Base-by-base conservation (phyloP, 1,140 invertebrate genomes). In the Aphelinus atriplicis region DNA sequence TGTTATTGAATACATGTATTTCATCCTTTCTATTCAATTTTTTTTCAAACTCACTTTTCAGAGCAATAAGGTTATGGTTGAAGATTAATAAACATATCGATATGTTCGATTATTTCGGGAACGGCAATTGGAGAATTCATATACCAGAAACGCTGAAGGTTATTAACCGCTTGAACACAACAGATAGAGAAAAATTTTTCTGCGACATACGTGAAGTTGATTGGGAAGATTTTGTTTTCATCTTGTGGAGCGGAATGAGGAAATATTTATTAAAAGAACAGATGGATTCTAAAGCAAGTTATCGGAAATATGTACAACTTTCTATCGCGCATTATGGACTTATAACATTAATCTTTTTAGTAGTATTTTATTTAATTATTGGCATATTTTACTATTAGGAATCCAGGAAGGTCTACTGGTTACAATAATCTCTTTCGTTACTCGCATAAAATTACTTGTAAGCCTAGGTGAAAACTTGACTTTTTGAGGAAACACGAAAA, bases 151-250 rank as follows among this genome's bases (percentile, higher is more conserved):
- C 90, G 45, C 78, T 86, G 48, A 84, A 85, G 76, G 80, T 92
- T 26, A 86, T 85, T 81, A 80, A 86, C 43, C 71, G 79, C 57
- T 84, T 94, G 78, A 84, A 87, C 45, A 77, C 80, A 0, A 85
- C 87, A 1, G 94, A 95, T 81, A 88, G 88, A 79, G 80, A 87
- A 42, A 75, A 89, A 2, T 93, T 92, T 79, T 87, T 90, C 77
- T 92, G 91, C 78, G 88, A 92, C 75, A 84, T 93, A 2, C 75
- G 81, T 0, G 71, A 82, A 4, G 71, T 93, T 1, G 84, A 91
- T 66, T 94, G 92, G 92, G 83, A 84, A 1, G 83, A 87, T 6
- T 93, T 91, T 79, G 88, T 92, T 67, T 79, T 84, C 10, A 87
- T 83, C 5, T 92, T 92, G 76, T 86, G 90, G 55, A 83, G 86